phyloP scores from a whole-genome alignment of 1,140 invertebrate species.

The Drosophila tsacasi region DNA sequence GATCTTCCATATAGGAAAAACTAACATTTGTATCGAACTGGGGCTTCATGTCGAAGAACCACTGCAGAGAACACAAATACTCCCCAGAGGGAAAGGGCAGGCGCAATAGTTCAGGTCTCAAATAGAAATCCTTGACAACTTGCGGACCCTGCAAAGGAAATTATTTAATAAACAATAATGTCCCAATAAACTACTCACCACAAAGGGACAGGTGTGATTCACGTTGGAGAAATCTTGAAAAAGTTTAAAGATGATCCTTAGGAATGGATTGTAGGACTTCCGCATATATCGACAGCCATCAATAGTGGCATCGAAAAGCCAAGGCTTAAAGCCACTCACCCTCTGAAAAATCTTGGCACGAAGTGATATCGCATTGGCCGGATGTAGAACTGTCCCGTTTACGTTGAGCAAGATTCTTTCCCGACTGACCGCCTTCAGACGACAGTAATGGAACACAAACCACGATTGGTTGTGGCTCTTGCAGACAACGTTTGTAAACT shows the following conservation, averaged over 20 bases:
- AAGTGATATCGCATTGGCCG: neutral
- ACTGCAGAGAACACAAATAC: slow-evolving; percentile 8
- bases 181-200: neutral
- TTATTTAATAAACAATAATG: neutral
- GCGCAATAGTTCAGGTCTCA: slow-evolving; percentile 4
- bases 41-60: neutral
- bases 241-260: neutral
- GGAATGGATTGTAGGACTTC: neutral
- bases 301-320: neutral
- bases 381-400: slow-evolving; percentile 3
- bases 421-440: slow-evolving; percentile 2
- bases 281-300: neutral
- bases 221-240: slow-evolving; percentile 8
- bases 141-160: neutral
- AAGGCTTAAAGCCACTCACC: neutral
- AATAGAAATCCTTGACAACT: neutral
- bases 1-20: slow-evolving; percentile 11
- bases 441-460: neutral
- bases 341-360: neutral
- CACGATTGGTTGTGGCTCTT: slow-evolving; percentile 7
- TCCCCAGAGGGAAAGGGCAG: slow-evolving; percentile 27
- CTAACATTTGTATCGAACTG: slow-evolving; percentile 19
- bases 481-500: slow-evolving; percentile 12
- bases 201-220: neutral
- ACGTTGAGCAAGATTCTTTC: neutral